Evolutionary conservation across 2,113 vertebrate species (phyloP), one percentile per base, ranked within the genome.

Genomic region (Calyptommatus sinebrachiatus): DNA sequence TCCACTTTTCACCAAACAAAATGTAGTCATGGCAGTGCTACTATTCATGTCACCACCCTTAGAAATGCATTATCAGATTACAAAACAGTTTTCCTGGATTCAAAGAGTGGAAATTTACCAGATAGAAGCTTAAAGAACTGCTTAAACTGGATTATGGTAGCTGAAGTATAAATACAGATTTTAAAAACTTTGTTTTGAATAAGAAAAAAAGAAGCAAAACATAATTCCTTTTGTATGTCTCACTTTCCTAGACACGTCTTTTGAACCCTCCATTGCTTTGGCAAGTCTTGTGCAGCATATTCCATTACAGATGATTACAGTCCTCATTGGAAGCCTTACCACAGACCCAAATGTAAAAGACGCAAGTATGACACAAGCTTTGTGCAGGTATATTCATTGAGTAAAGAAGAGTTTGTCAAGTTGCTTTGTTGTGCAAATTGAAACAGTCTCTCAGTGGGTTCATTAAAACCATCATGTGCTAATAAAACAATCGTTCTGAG

Each of bases 231-330:
- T 68, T 29, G 65, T 20, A 1, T 72, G 5, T 89, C 89, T 89
- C 29, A 61, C 18, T 86, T 0, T 85, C 71, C 5, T 83, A 99
- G 98, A 99, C 87, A 93, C 96, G 31, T 95, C 97, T 0, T 98
- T 97, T 11, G 97, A 99, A 80, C 98, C 98, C 57, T 98, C 97
- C n/a, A 97, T 98, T 85, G 96, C 97, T 16, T 90, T 99, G 83
- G 98, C 98, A 85, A 97, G 98, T 86, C 96, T 99, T 65, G 97
- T 99, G 80, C 98, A 99, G 91, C 97, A 99, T 91, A 99, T 99
- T 91, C 98, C 98, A 16, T 91, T 99, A 50, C 97, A 99, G 93
- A 98, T 99, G 98, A 99, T 99, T 85, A 97, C 97, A 29, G 96
- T 99, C 83, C 97, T 99, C 79, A 99, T 99, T 94, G 96, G 97